Conservation (phyloP, 2,113 vertebrate species). For the Syngnathus scovelli region DNA sequence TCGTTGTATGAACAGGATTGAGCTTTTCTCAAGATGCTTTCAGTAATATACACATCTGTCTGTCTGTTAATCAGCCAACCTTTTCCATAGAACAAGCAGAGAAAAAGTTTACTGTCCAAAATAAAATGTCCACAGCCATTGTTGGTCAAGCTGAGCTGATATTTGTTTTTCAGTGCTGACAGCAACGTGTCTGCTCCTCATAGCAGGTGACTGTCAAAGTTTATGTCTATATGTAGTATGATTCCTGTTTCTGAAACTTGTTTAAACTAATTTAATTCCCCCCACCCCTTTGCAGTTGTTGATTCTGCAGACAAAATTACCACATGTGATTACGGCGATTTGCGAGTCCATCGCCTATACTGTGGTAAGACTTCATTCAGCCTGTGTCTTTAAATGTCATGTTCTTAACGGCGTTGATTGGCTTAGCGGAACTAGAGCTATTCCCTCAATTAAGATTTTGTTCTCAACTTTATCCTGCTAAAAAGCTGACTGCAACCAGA, state of each 20-base stretch:
- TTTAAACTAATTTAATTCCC: no score
- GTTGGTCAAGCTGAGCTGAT: background rate
- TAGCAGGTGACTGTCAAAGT: background rate
- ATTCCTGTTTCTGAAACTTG: background rate
- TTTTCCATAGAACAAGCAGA: no score
- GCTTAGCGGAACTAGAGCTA: no score
- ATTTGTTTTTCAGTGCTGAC: background rate
- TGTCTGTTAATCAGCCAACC: no score
- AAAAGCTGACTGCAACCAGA: no score
- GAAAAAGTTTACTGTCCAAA: no score
- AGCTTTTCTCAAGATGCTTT: background rate
- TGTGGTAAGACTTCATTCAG: constrained; percentile 28
- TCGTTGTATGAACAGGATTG: background rate
- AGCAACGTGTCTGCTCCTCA: background rate
- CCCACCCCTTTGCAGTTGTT: background rate
- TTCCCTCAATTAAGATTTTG: no score
- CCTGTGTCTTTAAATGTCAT: no score
- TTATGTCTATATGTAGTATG: background rate
- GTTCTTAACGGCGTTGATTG: no score
- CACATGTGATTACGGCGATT: background rate
- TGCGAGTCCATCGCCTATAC: constrained; percentile 16
- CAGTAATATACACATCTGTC: background rate
- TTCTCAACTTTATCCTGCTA: no score
- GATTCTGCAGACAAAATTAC: background rate
- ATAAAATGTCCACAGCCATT: no score